A percentile compares a stretch with the other conserved stretches of the same genome.
Conservation (phyloP, 2,113 vertebrate genomes). For the Barnardius zonarius region DNA sequence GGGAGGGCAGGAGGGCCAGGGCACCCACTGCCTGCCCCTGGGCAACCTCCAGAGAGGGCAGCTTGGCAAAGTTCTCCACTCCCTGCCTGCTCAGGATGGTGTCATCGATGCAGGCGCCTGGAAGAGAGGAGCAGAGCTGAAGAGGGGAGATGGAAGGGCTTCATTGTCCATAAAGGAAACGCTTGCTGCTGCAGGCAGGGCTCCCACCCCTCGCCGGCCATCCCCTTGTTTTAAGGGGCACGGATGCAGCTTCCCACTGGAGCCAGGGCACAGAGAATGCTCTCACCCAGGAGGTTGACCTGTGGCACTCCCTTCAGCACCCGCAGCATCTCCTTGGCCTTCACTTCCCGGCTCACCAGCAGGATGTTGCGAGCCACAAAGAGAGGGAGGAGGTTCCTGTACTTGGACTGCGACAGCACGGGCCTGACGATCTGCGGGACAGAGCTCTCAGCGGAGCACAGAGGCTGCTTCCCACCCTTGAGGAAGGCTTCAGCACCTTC, state of each 20-base stretch:
- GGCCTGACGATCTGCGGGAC: slow-evolving; percentile 76
- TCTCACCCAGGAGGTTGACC: slow-evolving; percentile 84
- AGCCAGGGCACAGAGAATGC: accelerated
- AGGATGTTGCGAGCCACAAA: slow-evolving; percentile 83
- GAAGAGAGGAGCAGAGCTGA: neutral
- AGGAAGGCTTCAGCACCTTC: neutral
- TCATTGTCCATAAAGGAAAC: accelerated
- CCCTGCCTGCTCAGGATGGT: slow-evolving; percentile 86
- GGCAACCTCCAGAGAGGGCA: slow-evolving; percentile 72
- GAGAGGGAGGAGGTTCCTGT: slow-evolving; percentile 81
- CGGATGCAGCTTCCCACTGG: too few relatives aligned
- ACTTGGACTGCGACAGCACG: slow-evolving; percentile 75
- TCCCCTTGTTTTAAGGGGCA: neutral
- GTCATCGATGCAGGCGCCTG: slow-evolving; percentile 88
- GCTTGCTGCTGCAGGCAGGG: neutral
- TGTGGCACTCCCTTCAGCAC: slow-evolving; percentile 77
- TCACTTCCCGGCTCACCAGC: slow-evolving; percentile 83
- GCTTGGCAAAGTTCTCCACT: slow-evolving; percentile 79
- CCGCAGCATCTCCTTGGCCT: slow-evolving; percentile 84
- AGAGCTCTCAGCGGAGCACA: neutral
- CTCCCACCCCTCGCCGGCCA: accelerated
- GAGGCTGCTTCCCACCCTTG: neutral
- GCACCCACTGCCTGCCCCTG: slow-evolving; percentile 81
- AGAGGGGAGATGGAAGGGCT: accelerated
- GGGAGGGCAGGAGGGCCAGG: slow-evolving; percentile 74